Percentiles rank a stretch among this genome's conserved stretches.
These are phyloP conservation scores for Parnassius apollo DNA, from an alignment of 2,888 invertebrate genomes.

Conservation along the genomic window DNA sequence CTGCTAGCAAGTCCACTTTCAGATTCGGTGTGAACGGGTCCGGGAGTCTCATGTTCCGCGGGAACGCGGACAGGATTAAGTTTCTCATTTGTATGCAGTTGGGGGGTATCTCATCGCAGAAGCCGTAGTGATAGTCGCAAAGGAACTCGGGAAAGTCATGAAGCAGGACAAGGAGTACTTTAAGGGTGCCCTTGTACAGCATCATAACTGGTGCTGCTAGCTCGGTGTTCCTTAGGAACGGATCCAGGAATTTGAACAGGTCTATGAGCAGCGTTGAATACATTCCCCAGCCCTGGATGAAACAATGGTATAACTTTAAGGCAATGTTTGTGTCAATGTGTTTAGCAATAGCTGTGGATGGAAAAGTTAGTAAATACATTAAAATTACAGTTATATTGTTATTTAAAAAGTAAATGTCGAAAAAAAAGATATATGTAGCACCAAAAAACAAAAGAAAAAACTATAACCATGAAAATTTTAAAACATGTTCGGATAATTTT, in stretches of 20 bases:
- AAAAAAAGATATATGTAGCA: background rate
- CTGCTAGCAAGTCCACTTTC: slow-evolving; percentile 94
- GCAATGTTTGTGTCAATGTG: slow-evolving; percentile 22
- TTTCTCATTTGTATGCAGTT: slow-evolving; percentile 99
- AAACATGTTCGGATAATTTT: too few species aligned
- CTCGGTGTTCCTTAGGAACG: slow-evolving; percentile 98
- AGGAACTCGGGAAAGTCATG: slow-evolving; percentile 99
- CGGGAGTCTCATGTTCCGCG: slow-evolving; percentile 97
- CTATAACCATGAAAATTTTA: too few species aligned
- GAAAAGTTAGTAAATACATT: slow-evolving; percentile 18
- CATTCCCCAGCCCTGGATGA: slow-evolving; percentile 92
- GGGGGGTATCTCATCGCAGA: slow-evolving; percentile 99
- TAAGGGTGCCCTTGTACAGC: slow-evolving; percentile 96
- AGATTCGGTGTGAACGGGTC: slow-evolving; percentile 99
- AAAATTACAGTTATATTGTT: slow-evolving; percentile 1
- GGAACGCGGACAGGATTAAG: slow-evolving; percentile 98
- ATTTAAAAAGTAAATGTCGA: background rate
- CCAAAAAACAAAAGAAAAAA: too few species aligned
- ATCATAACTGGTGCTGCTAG: slow-evolving; percentile 95
- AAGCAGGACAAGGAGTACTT: slow-evolving; percentile 95
- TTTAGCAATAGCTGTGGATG: slow-evolving; percentile 15
- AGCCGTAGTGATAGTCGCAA: slow-evolving; percentile 99
- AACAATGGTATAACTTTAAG: slow-evolving; percentile 27
- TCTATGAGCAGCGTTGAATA: slow-evolving; percentile 98
- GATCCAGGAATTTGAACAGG: slow-evolving; percentile 97